Conservation (phyloP, 2,113 vertebrate genomes). For the Tyto alba region DNA sequence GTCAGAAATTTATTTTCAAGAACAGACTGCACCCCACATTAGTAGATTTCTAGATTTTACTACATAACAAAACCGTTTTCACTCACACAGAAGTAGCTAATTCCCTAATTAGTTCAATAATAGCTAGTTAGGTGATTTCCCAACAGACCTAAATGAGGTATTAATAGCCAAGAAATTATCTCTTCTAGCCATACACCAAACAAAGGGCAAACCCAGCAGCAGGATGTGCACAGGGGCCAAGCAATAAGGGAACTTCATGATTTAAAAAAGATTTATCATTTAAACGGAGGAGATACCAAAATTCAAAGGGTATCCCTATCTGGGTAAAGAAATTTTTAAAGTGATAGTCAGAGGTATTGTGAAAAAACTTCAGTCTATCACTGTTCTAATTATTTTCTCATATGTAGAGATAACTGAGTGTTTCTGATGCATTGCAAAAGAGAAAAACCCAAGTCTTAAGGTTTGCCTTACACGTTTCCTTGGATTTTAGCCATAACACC, state of each 20-base stretch:
- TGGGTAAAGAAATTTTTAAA: not conserved
- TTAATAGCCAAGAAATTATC: not conserved
- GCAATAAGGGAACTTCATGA: not conserved
- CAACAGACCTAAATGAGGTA: not conserved
- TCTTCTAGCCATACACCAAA: not conserved
- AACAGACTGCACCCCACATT: not conserved
- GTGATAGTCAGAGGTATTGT: not conserved
- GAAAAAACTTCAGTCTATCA: not conserved
- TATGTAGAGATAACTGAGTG: not conserved
- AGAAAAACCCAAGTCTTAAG: not conserved
- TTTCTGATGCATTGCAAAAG: not conserved
- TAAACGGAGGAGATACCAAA: not conserved
- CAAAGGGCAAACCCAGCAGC: not conserved
- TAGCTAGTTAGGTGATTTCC: not conserved
- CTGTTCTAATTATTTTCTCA: not conserved
- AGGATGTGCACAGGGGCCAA: not conserved
- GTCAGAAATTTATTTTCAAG: not conserved
- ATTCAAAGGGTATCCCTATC: not conserved
- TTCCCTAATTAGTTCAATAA: not conserved
- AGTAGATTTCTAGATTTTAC: not conserved
- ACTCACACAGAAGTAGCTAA: not conserved
- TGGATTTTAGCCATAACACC: not conserved
- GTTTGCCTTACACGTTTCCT: rapidly evolving
- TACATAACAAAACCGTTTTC: not conserved
- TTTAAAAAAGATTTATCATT: not conserved